Conservation (phyloP, 92 coral and sea anemone genomes). For the Montipora capitata region DNA sequence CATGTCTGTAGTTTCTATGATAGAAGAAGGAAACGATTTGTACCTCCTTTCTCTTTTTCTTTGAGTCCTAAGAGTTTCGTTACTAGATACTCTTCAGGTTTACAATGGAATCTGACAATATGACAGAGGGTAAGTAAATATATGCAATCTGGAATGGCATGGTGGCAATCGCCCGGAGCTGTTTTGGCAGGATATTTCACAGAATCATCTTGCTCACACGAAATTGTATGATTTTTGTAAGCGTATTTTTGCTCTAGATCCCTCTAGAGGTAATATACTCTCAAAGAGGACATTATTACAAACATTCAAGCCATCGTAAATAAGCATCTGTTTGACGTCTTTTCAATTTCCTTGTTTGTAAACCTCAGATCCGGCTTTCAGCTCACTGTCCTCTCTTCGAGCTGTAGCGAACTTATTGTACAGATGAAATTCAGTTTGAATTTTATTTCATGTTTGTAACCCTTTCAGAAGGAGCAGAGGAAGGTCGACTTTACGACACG, state of each 20-base stretch:
- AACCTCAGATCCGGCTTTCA: too few relatives aligned
- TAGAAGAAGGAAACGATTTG: background rate
- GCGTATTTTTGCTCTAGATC: too few relatives aligned
- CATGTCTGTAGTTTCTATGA: background rate
- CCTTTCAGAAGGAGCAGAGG: conserved; percentile 46
- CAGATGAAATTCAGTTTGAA: background rate
- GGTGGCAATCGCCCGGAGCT: too few relatives aligned
- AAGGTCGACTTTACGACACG: conserved; percentile 81
- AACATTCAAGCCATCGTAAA: too few relatives aligned
- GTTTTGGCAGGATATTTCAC: too few relatives aligned
- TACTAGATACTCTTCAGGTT: conserved; percentile 7
- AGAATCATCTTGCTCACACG: too few relatives aligned
- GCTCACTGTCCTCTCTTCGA: too few relatives aligned
- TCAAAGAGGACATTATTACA: too few relatives aligned
- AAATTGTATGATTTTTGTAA: too few relatives aligned
- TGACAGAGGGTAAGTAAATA: conserved; percentile 42
- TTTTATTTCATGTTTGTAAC: background rate
- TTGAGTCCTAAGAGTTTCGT: background rate
- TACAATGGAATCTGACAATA: background rate
- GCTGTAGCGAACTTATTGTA: too few relatives aligned
- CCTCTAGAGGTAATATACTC: too few relatives aligned
- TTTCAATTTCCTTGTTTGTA: background rate
- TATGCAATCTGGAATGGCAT: background rate
- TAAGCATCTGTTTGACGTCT: background rate
- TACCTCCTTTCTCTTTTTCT: background rate